Evolutionary conservation across 1,140 invertebrate genomes (phyloP).

Genomic region (Pinna nobilis): DNA sequence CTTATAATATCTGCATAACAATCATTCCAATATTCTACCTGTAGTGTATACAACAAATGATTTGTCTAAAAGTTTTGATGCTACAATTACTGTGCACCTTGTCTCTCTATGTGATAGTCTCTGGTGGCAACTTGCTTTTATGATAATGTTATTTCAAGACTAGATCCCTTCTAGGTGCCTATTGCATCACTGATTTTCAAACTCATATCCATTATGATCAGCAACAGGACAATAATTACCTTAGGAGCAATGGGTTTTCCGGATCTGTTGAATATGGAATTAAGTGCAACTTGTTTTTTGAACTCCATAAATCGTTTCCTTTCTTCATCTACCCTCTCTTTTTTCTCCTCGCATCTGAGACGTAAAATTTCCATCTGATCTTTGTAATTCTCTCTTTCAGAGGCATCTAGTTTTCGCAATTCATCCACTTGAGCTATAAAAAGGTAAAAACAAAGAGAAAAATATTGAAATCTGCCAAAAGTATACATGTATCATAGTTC

Average conservation of each 20-base stretch:
- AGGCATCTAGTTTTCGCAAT: conserved; percentile 59
- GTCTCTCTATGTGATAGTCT: too few species aligned
- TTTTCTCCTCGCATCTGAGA: conserved; percentile 66
- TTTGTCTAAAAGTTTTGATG: too few species aligned
- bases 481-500: not conserved
- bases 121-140: too few species aligned
- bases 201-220: too few species aligned
- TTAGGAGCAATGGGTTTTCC: conserved; percentile 71
- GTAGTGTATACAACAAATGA: too few species aligned
- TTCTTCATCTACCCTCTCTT: conserved; percentile 66
- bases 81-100: too few species aligned
- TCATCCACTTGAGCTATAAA: conserved; percentile 70
- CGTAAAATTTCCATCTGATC: conserved; percentile 67
- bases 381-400: conserved; percentile 60
- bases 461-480: not conserved
- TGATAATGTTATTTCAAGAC: too few species aligned
- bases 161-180: too few species aligned
- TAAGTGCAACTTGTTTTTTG: conserved; percentile 69
- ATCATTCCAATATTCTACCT: too few species aligned
- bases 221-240: conserved; percentile 49
- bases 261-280: conserved; percentile 68
- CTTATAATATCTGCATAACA: too few species aligned
- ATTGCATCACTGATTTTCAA: too few species aligned
- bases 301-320: conserved; percentile 68
- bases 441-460: too few species aligned